Percentiles rank a stretch among this genome's conserved stretches.
Evolutionary conservation across 2,888 invertebrate species (phyloP).

Genomic region (Cerastoderma edule): DNA sequence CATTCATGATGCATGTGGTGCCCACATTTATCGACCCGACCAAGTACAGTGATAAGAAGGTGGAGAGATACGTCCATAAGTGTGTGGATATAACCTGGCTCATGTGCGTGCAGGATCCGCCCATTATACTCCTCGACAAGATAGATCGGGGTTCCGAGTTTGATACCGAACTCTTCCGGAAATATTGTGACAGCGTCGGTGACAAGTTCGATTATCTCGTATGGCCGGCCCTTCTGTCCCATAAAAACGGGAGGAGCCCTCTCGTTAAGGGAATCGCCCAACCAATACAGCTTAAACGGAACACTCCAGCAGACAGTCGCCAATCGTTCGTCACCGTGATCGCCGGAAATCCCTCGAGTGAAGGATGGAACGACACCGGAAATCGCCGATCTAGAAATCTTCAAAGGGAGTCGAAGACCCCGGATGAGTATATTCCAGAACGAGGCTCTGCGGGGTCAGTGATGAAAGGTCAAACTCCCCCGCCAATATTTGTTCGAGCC

Average conservation of each 20-base stretch:
- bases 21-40: slow-evolving; percentile 57
- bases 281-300: slow-evolving; percentile 33
- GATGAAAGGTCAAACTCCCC: slow-evolving; percentile 21
- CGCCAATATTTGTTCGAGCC: slow-evolving; percentile 30
- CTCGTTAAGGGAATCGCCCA: slow-evolving; percentile 56
- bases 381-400: slow-evolving; percentile 17
- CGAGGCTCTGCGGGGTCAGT: slow-evolving; percentile 1
- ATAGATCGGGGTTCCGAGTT: slow-evolving; percentile 48
- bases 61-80: slow-evolving; percentile 29
- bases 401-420: slow-evolving; percentile 28
- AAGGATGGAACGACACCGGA: neutral
- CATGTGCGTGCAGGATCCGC: slow-evolving; percentile 60
- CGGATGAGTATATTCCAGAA: too few relatives aligned
- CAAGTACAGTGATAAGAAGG: slow-evolving; percentile 32
- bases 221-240: slow-evolving; percentile 50
- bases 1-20: slow-evolving; percentile 47
- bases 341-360: neutral
- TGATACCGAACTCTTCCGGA: slow-evolving; percentile 45
- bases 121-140: slow-evolving; percentile 49
- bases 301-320: neutral
- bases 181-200: slow-evolving; percentile 35
- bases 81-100: slow-evolving; percentile 56
- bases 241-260: slow-evolving; percentile 29
- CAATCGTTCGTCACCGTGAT: neutral
- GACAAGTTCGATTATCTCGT: slow-evolving; percentile 59